Conservation (phyloP, 2,888 invertebrate species). For the Theodoxus fluviatilis region DNA sequence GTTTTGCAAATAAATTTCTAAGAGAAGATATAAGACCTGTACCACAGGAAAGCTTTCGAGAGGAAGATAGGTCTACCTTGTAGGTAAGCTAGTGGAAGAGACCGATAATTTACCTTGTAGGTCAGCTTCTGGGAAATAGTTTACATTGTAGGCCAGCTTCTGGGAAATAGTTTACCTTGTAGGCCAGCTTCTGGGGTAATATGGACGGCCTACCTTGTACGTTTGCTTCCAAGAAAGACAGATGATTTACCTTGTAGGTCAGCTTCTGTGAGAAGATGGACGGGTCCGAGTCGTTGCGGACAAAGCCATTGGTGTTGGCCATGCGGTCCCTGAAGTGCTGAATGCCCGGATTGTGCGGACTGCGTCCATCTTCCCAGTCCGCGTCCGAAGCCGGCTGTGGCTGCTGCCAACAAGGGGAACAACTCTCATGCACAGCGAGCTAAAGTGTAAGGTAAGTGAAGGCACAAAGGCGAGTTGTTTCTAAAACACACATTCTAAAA, state of each 20-base stretch:
- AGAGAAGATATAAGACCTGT: too few relatives aligned
- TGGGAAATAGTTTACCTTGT: neutral
- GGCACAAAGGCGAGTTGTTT: too few relatives aligned
- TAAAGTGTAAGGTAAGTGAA: too few relatives aligned
- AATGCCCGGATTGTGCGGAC: constrained; percentile 38
- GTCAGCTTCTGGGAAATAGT: constrained; percentile 41
- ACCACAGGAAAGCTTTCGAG: too few relatives aligned
- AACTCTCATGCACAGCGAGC: too few relatives aligned
- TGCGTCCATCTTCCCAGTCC: constrained; percentile 30
- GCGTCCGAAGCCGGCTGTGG: too few relatives aligned
- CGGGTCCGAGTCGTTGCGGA: constrained; percentile 52
- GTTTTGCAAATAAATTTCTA: too few relatives aligned
- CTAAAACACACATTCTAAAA: too few relatives aligned
- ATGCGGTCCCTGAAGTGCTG: constrained; percentile 50
- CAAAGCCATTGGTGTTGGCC: constrained; percentile 54
- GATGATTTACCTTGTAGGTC: constrained; percentile 49
- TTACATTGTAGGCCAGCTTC: neutral
- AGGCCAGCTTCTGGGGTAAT: too few relatives aligned
- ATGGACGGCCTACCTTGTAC: too few relatives aligned
- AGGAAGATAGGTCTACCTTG: neutral
- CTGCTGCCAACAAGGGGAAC: too few relatives aligned
- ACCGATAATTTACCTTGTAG: constrained; percentile 43
- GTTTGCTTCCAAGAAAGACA: neutral
- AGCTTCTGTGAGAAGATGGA: constrained; percentile 43
- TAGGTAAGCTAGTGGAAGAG: neutral